Base-by-base conservation (phyloP, 2,888 invertebrate genomes). In the Drosophila buzzatii region DNA sequence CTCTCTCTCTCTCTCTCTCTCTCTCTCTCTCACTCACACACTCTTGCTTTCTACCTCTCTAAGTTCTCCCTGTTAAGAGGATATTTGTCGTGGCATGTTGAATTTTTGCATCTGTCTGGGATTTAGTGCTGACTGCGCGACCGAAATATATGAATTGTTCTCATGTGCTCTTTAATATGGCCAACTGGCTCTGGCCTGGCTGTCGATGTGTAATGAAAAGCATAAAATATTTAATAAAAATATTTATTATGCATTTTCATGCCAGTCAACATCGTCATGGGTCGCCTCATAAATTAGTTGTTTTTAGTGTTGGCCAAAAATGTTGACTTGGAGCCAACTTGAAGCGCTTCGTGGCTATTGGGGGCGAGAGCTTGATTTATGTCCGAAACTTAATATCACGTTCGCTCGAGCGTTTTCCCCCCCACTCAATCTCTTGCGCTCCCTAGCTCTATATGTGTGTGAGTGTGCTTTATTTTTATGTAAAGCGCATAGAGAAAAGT, bases 161-260 rank as follows among this genome's bases (percentile, higher is more conserved):
- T 49, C 65, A 55, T 44, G 47, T 44, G 57, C 70, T 68, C 85
- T 78, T 87, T 87, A 79, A 85, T 85, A 87, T 82, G 78, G 77
- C 61, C 61, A 73, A 67, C 63, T 58, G 62, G 47, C 73, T 75
- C 2, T 78, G 70, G 70, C 81, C 80, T 78, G 70, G 71, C 79
- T 76, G 77, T 76, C 80, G 75, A 85, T 84, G 87, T 87, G 82
- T 81, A 87, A 89, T 86, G 89, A 89, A 83, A 85, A 75, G 69
- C 90, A 90, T 87, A 86, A 87, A 87, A 87, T 89, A 87, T 87
- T 87, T 87, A 87, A 87, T 87, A 87, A 90, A 90, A 87, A 90
- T 86, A 87, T 87, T 90, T 90, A 90, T 77, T 84, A 86, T 81
- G 79, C 89, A 85, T 73, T 84, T 82, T 73, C 58, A 59, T 67